A percentile compares a stretch with the other conserved stretches of the same genome.
These are phyloP conservation scores for Scolopax rusticola DNA, from an alignment of 2,797 vertebrate genomes.

Conservation along the genomic window DNA sequence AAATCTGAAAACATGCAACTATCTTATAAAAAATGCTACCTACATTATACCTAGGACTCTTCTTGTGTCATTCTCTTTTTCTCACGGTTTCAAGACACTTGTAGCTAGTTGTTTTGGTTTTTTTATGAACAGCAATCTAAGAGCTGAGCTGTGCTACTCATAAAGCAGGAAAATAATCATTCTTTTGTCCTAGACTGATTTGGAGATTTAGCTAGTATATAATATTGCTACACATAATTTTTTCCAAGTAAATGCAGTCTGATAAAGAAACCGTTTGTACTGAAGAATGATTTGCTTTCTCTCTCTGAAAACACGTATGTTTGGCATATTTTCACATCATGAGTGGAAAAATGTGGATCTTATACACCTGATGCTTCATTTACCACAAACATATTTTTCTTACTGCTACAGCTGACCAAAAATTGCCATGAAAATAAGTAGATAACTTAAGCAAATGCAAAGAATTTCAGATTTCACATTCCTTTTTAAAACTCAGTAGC, in stretches of 20 bases:
- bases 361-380: neutral
- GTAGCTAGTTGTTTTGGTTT: neutral
- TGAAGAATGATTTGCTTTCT: neutral
- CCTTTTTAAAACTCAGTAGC: neutral
- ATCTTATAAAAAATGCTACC: neutral
- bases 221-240: neutral
- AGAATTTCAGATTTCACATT: neutral
- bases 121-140: constrained; percentile 18
- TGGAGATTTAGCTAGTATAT: neutral
- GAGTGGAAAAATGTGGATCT: neutral
- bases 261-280: neutral
- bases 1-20: neutral
- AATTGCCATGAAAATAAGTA: neutral
- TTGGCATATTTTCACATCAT: neutral
- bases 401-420: neutral
- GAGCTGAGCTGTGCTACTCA: neutral
- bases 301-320: neutral
- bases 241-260: neutral
- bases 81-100: constrained; percentile 4
- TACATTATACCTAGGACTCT: neutral
- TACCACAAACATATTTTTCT: neutral
- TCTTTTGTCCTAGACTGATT: constrained; percentile 8
- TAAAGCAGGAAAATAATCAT: neutral
- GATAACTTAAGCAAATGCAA: neutral
- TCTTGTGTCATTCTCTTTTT: constrained; percentile 6